Base-by-base conservation (phyloP, 2,797 vertebrate species). In the Lacerta bilineata region DNA sequence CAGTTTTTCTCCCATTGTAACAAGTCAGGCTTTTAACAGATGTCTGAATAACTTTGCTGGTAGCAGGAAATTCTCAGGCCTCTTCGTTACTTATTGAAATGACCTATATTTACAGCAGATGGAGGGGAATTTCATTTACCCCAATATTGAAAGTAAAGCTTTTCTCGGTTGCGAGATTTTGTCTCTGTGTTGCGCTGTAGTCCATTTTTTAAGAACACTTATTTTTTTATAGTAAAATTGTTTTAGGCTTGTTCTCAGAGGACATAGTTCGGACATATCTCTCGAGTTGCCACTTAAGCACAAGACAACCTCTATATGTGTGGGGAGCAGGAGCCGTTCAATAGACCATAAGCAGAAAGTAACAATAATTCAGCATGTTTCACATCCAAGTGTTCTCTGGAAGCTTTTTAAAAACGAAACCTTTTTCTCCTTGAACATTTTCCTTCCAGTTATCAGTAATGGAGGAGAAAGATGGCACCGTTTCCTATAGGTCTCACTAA, bases 151-250 rank as follows among this genome's bases (percentile, higher is more conserved):
- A 93, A 76, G 89, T 86, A 41, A 86, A 93, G 79, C 50, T 5
- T 84, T 94, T 76, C 92, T 93, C 82, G 83, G 80, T 93, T 95
- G 85, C 91, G 84, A 84, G 83, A 50, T 46, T 85, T 64, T 64
- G 61, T 64, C 33, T 75, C 41, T 94, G 75, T 93, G 93, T 74
- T 90, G 88, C 93, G 92, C 90, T 92, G 87, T 88, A 5, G n/a
- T 94, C 92, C 95, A 93, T 95, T 95, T 96, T 95, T 95, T 95
- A 95, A 95, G 94, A 94, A 92, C 94, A 92, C 87, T 95, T 91
- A 71, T 92, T 92, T 87, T 88, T 94, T 94, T 91, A 94, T 92
- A 90, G 92, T 90, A 94, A 93, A 94, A 92, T 89, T 25, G 0
- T 92, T 83, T 91, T 91, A 94, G 82, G 78, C 87, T 86, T 93